A percentile compares a stretch with the other conserved stretches of the same genome.
phyloP scores from a whole-genome alignment of 2,888 invertebrate species.

The Tortricodes alternella region DNA sequence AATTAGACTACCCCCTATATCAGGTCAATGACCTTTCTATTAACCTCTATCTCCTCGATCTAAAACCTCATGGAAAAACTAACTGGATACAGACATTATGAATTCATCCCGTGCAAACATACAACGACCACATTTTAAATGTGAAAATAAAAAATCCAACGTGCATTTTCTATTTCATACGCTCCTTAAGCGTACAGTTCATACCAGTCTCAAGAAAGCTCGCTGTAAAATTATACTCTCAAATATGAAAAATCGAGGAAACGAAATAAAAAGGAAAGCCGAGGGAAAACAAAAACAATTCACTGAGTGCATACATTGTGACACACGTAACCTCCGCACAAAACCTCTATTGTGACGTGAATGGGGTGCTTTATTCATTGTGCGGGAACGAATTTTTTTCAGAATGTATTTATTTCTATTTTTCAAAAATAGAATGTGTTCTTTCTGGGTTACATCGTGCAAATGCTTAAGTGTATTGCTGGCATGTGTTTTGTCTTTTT shows the following conservation, averaged over 20 bases:
- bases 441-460: slow-evolving; percentile 59
- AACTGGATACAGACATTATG: no score
- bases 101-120: neutral
- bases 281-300: slow-evolving; percentile 73
- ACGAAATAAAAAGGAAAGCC: slow-evolving; percentile 50
- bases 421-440: slow-evolving; percentile 60
- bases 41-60: no score
- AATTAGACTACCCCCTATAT: no score
- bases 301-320: slow-evolving; percentile 69
- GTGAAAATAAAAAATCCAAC: neutral
- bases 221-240: slow-evolving; percentile 32
- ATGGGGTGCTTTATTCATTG: slow-evolving; percentile 75
- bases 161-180: slow-evolving; percentile 5
- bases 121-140: neutral
- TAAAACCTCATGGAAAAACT: no score
- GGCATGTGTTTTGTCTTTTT: slow-evolving; percentile 61
- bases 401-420: slow-evolving; percentile 68
- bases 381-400: slow-evolving; percentile 75
- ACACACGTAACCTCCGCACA: slow-evolving; percentile 66
- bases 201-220: slow-evolving; percentile 48
- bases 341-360: slow-evolving; percentile 74
- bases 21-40: no score
- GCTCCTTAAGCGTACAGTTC: slow-evolving; percentile 19
- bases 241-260: slow-evolving; percentile 50
- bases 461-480: slow-evolving; percentile 72